These are phyloP conservation scores for Gulo gulo DNA, from an alignment of 2,113 vertebrate genomes.

Conservation along the genomic window DNA sequence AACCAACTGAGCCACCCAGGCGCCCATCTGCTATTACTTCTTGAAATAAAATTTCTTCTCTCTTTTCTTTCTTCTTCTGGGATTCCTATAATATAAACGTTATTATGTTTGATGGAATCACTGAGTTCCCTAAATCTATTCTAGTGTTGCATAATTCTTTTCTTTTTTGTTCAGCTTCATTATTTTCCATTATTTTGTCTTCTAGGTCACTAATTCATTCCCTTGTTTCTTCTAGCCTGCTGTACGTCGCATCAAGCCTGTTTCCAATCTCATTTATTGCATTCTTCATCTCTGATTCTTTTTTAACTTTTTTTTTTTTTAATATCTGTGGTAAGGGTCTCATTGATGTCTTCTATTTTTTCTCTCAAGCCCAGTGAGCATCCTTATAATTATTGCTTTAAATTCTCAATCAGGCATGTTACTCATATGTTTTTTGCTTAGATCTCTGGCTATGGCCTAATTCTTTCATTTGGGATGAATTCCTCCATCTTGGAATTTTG, in stretches of 20 bases:
- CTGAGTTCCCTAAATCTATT: no score
- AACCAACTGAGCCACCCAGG: no score
- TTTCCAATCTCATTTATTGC: not conserved
- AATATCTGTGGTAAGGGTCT: not conserved
- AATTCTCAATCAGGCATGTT: not conserved
- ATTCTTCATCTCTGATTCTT: not conserved
- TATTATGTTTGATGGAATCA: no score
- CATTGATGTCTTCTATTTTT: not conserved
- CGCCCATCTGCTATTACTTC: no score
- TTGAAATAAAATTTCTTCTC: no score
- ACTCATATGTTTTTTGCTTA: not conserved
- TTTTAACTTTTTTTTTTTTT: not conserved
- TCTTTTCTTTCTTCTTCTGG: no score
- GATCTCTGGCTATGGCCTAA: not conserved
- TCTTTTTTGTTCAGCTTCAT: no score
- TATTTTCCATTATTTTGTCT: no score
- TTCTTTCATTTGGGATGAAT: not conserved
- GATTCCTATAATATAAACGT: no score
- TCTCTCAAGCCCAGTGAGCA: not conserved
- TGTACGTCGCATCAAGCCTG: not conserved
- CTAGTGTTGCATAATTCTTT: no score
- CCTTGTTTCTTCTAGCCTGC: no score
- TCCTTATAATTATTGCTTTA: not conserved
- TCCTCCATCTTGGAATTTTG: not conserved
- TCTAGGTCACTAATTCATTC: no score